Conservation (phyloP, 2,113 vertebrate genomes). For the Lynx canadensis region DNA sequence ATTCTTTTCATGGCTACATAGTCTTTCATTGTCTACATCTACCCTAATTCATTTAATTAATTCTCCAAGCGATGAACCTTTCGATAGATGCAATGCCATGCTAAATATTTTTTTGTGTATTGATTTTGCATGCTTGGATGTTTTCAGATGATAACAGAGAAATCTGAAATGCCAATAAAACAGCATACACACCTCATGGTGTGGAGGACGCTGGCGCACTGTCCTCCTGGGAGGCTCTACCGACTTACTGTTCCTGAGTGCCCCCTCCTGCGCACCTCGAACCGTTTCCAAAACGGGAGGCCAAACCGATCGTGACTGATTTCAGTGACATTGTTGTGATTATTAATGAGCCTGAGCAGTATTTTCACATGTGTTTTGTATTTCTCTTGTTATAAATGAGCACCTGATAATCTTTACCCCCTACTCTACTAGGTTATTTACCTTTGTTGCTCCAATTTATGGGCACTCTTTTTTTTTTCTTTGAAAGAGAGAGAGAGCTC, state of each 20-base stretch:
- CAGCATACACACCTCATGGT: neutral
- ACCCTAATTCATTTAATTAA: neutral
- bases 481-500: no score
- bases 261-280: neutral
- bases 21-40: neutral
- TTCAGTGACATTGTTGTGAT: neutral
- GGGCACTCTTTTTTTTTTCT: neutral
- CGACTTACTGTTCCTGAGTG: neutral
- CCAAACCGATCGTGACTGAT: neutral
- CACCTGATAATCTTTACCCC: neutral
- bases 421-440: neutral
- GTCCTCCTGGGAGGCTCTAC: neutral
- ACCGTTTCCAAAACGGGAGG: neutral
- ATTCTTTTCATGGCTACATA: neutral
- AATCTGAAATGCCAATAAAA: neutral
- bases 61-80: neutral
- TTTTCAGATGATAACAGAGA: neutral
- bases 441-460: neutral
- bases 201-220: no score
- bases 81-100: neutral
- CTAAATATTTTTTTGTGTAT: neutral
- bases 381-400: slow-evolving; percentile 21
- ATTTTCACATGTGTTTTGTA: neutral
- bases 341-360: neutral
- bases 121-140: neutral